These are phyloP conservation scores for Intellagama lesueurii DNA, from an alignment of 2,797 vertebrate genomes.

Conservation along the genomic window DNA sequence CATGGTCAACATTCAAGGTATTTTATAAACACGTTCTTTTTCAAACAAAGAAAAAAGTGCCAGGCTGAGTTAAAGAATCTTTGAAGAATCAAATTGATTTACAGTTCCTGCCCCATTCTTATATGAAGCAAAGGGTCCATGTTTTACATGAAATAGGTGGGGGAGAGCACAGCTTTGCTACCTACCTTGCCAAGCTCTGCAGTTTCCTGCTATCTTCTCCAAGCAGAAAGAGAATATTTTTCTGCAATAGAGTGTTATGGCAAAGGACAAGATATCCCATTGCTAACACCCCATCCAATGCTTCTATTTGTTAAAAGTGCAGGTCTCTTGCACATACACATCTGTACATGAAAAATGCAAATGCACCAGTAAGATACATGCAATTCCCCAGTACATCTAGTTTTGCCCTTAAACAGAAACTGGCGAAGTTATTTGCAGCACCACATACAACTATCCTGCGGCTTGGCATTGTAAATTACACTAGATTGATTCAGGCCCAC, in stretches of 20 bases:
- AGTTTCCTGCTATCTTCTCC: neutral
- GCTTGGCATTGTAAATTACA: neutral
- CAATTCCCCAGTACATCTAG: neutral
- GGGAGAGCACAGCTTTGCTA: neutral
- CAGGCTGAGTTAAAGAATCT: neutral
- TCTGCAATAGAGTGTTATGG: neutral
- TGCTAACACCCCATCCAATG: too few relatives aligned
- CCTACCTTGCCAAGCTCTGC: too few relatives aligned
- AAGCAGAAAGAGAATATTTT: neutral
- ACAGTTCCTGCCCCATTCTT: neutral
- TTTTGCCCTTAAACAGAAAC: neutral
- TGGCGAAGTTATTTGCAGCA: too few relatives aligned
- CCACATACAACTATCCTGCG: neutral
- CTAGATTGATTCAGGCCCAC: too few relatives aligned
- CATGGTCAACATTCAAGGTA: neutral
- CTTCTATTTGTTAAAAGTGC: neutral
- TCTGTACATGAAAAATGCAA: neutral
- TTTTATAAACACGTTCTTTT: neutral
- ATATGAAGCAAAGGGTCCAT: neutral
- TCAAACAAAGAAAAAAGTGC: neutral
- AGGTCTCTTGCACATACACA: neutral
- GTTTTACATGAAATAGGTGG: neutral
- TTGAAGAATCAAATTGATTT: rapidly evolving
- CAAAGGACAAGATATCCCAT: neutral
- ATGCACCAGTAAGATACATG: neutral